phyloP scores from a whole-genome alignment of 2,797 vertebrate species.

The Merluccius polli region DNA sequence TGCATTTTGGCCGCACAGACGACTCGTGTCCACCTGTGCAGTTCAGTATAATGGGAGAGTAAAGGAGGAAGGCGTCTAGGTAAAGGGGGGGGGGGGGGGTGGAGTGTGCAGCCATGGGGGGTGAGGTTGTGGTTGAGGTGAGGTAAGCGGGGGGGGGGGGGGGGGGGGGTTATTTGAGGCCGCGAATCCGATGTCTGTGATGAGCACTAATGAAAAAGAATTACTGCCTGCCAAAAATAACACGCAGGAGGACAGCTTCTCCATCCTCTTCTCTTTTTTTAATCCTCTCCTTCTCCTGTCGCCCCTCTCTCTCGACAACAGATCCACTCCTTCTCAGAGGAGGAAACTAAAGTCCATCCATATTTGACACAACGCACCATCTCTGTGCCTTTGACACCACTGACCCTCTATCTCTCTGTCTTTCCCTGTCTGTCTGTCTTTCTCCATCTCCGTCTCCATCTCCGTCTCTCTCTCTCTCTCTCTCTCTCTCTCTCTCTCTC shows the following conservation, averaged over 20 bases:
- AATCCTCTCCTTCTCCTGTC: constrained; percentile 29
- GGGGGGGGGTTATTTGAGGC: constrained; percentile 8
- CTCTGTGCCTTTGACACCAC: no score
- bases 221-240: constrained; percentile 44
- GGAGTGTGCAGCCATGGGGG: background rate
- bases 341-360: background rate
- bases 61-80: background rate
- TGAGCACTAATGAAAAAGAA: constrained; percentile 52
- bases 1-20: no score
- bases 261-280: background rate
- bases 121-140: constrained; percentile 3
- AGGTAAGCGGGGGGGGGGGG: background rate
- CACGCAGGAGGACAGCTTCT: constrained; percentile 31
- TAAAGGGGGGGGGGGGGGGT: background rate
- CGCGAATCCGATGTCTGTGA: constrained; percentile 34
- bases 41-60: background rate
- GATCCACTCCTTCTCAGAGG: no score
- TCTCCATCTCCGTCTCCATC: constrained; percentile 5
- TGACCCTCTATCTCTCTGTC: background rate
- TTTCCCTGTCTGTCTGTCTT: background rate
- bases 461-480: constrained; percentile 3
- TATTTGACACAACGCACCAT: background rate
- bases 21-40: no score
- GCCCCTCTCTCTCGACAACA: constrained; percentile 29
- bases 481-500: no score